Evolutionary conservation across 2,113 vertebrate genomes (phyloP).

Genomic region (Rhineura floridana): DNA sequence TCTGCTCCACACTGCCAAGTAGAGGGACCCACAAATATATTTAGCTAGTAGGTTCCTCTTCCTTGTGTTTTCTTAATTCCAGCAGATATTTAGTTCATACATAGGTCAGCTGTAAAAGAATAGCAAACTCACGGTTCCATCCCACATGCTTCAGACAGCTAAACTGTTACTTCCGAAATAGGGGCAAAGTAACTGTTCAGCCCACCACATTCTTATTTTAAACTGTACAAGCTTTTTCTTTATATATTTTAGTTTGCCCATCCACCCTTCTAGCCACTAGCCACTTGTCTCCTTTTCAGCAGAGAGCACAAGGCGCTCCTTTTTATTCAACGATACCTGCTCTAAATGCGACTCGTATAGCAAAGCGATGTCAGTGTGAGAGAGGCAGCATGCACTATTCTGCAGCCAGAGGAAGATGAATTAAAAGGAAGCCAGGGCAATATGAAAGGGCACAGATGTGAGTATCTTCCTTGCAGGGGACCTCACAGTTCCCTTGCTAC

Average conservation of each 20-base stretch:
- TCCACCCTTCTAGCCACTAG: rapidly evolving
- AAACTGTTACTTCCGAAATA: conserved; percentile 28
- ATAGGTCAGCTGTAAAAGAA: conserved; percentile 58
- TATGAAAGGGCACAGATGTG: background rate
- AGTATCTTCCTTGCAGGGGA: conserved; percentile 28
- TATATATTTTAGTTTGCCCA: background rate
- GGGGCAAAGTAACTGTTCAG: background rate
- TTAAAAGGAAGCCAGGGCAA: background rate
- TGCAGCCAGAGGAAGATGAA: background rate
- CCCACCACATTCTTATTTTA: background rate
- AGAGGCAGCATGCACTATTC: background rate
- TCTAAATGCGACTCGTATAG: background rate
- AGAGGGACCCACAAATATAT: conserved; percentile 53
- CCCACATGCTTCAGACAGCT: conserved; percentile 3
- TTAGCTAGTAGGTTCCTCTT: conserved; percentile 56
- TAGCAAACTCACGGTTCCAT: conserved; percentile 45
- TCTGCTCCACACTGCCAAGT: conserved; percentile 41
- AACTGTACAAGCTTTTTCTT: background rate
- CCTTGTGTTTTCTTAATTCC: conserved; percentile 45
- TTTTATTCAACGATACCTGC: background rate
- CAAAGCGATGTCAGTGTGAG: rapidly evolving
- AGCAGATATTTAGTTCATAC: conserved; percentile 51
- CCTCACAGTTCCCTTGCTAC: background rate
- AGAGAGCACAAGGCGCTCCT: rapidly evolving
- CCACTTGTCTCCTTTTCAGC: background rate